Percentiles rank a stretch among this genome's conserved stretches.
phyloP scores from a whole-genome alignment of 1,140 invertebrate species.

The Arion vulgaris region DNA sequence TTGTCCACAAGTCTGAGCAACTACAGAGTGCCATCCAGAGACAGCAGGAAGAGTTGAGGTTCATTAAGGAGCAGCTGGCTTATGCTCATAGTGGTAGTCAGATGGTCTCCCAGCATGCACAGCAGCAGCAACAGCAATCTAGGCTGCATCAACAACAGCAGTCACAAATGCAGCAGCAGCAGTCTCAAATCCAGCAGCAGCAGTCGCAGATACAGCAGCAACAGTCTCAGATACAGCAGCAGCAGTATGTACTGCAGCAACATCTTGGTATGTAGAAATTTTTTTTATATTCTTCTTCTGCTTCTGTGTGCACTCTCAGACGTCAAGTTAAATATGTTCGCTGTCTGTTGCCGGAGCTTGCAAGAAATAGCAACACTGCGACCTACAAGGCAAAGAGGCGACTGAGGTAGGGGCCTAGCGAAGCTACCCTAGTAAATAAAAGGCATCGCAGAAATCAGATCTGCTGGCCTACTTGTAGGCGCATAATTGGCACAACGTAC shows the following conservation, averaged over 20 bases:
- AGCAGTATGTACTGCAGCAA: conserved; percentile 34
- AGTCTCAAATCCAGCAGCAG: conserved; percentile 14
- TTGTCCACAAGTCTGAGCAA: conserved; percentile 54
- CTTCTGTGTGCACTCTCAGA: too few species aligned
- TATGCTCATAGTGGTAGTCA: conserved; percentile 38
- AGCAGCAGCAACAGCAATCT: neutral
- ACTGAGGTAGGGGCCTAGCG: too few species aligned
- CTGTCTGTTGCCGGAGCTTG: too few species aligned
- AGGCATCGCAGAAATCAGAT: too few species aligned
- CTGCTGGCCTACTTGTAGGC: too few species aligned
- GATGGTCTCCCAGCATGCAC: conserved; percentile 27
- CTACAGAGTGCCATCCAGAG: conserved; percentile 55
- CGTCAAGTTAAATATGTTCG: too few species aligned
- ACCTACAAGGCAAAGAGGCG: too few species aligned
- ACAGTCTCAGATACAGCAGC: conserved; percentile 6
- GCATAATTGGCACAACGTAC: too few species aligned
- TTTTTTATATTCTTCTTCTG: neutral
- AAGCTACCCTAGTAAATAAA: too few species aligned
- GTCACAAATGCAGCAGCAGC: conserved; percentile 2
- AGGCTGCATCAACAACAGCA: conserved; percentile 23
- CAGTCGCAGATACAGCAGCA: neutral
- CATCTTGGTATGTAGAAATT: conserved; percentile 4
- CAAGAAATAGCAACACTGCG: too few species aligned
- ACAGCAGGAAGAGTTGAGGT: conserved; percentile 58
- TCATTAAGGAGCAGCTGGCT: conserved; percentile 56